Evolutionary conservation across 2,797 vertebrate species (phyloP).

Genomic region (Craterocephalus amniculus): DNA sequence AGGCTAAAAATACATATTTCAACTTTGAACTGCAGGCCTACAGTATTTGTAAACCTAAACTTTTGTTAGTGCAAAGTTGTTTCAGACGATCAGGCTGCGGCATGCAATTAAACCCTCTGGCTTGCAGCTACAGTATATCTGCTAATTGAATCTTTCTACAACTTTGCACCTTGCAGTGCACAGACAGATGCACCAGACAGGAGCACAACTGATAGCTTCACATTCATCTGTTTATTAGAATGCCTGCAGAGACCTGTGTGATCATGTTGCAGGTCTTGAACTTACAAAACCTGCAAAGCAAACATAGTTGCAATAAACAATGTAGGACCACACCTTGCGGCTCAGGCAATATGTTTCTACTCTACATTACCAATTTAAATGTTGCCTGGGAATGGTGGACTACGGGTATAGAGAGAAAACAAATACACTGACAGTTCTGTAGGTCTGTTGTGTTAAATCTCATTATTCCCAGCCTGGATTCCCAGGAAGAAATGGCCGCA

Average conservation of each 20-base stretch:
- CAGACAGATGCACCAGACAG: conserved; percentile 10
- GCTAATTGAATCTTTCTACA: conserved; percentile 15
- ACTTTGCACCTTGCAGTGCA: conserved; percentile 5
- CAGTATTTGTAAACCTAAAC: background rate
- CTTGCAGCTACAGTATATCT: conserved; percentile 4
- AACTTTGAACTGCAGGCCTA: background rate
- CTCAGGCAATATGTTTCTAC: conserved; percentile 28
- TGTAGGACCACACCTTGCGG: conserved; percentile 15
- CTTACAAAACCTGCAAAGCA: conserved; percentile 41
- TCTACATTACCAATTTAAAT: conserved; percentile 55
- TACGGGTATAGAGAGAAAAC: conserved; percentile 38
- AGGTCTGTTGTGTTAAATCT: conserved; percentile 54
- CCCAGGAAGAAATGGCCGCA: conserved; percentile 32
- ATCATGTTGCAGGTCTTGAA: conserved; percentile 57
- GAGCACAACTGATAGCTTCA: conserved; percentile 44
- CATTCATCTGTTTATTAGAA: conserved; percentile 36
- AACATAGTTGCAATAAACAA: conserved; percentile 35
- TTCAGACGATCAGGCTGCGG: background rate
- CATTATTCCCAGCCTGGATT: conserved; percentile 48
- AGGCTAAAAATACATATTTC: background rate
- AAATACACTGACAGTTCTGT: conserved; percentile 44
- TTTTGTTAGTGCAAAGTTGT: background rate
- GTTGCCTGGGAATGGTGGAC: conserved; percentile 22
- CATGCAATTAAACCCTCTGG: background rate
- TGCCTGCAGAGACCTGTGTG: conserved; percentile 33